Percentiles rank a stretch among this genome's conserved stretches.
Conservation (phyloP, 2,888 invertebrate species). For the Ophonus ardosiacus region DNA sequence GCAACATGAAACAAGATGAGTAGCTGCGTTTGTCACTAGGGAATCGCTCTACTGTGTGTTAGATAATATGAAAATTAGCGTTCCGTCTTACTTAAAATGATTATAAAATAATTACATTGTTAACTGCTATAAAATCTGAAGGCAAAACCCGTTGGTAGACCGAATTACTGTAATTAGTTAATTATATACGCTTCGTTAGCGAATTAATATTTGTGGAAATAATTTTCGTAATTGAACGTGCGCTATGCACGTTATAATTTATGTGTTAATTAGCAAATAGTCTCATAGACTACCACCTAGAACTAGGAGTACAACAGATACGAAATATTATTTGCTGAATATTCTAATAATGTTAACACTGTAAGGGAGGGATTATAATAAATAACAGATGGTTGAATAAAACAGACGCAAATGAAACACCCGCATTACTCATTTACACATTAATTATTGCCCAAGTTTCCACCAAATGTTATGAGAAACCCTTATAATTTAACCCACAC, state of each 20-base stretch:
- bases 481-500: background rate
- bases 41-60: background rate
- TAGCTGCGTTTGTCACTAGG: background rate
- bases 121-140: conserved; percentile 51
- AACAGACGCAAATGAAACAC: conserved; percentile 44
- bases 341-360: background rate
- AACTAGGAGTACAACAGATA: background rate
- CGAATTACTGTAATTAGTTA: conserved; percentile 56
- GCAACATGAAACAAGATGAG: background rate
- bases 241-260: conserved; percentile 45
- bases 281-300: conserved; percentile 13
- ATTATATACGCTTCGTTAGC: conserved; percentile 57
- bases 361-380: conserved; percentile 1
- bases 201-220: conserved; percentile 60
- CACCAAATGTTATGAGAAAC: conserved; percentile 18
- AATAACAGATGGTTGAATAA: conserved; percentile 56
- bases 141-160: conserved; percentile 55
- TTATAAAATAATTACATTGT: conserved; percentile 62
- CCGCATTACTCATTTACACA: conserved; percentile 48
- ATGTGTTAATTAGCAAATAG: conserved; percentile 52
- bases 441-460: conserved; percentile 52
- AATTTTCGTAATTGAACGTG: conserved; percentile 57
- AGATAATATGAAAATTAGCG: conserved; percentile 25
- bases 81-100: conserved; percentile 55
- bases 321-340: background rate